Conservation (phyloP, 2,797 vertebrate genomes). For the Pseudocheirus occidentalis region DNA sequence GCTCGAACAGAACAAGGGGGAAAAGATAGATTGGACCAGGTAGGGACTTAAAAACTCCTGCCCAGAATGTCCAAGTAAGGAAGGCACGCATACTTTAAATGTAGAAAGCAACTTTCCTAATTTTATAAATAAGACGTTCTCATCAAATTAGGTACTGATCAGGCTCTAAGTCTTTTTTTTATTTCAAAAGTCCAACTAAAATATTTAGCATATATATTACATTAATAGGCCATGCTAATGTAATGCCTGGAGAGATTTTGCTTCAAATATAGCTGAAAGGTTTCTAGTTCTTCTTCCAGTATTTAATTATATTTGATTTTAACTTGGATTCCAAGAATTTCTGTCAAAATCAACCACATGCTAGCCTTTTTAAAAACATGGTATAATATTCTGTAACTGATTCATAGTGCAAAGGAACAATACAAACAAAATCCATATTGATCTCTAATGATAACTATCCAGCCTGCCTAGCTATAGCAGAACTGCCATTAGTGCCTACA, state of each 20-base stretch:
- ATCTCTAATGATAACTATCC: constrained; percentile 17
- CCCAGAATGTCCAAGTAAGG: background rate
- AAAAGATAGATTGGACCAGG: background rate
- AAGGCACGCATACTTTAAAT: background rate
- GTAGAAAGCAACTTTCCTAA: background rate
- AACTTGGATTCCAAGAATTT: constrained; percentile 23
- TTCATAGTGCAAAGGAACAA: background rate
- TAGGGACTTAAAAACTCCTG: background rate
- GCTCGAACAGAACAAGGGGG: background rate
- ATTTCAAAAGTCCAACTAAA: constrained; percentile 24
- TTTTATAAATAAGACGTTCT: constrained; percentile 16
- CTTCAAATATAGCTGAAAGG: constrained; percentile 17
- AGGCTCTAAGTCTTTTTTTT: background rate
- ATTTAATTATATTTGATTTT: constrained; percentile 5
- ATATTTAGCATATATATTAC: constrained; percentile 5
- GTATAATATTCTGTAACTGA: constrained; percentile 23
- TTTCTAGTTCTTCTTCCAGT: background rate
- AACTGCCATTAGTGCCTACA: constrained; percentile 34
- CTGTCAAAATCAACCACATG: constrained; percentile 4
- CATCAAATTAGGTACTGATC: background rate
- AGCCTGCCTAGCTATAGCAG: constrained; percentile 19
- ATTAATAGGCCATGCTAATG: background rate
- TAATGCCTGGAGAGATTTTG: background rate
- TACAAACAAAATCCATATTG: constrained; percentile 24
- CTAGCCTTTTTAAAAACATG: background rate